Conservation (phyloP, 1,140 invertebrate genomes). For the Mercenaria mercenaria region DNA sequence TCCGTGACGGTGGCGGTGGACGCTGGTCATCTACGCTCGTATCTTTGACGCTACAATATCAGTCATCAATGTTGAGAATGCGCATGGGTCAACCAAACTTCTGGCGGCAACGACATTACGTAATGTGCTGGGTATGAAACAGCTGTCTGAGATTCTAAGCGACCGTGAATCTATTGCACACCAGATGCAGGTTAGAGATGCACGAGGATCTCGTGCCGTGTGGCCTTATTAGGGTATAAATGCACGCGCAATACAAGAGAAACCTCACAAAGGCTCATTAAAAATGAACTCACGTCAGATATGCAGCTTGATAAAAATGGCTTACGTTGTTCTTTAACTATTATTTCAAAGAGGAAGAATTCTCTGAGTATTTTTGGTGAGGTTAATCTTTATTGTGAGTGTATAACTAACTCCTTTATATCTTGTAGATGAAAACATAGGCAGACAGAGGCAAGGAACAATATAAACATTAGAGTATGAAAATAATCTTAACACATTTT, state of each 20-base stretch:
- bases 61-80: conserved; percentile 98
- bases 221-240: too few relatives aligned
- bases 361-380: too few relatives aligned
- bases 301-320: too few relatives aligned
- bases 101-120: conserved; percentile 88
- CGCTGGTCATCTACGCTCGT: conserved; percentile 95
- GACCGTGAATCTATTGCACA: conserved; percentile 96
- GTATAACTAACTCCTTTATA: background rate
- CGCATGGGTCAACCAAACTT: conserved; percentile 89
- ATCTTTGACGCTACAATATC: conserved; percentile 98
- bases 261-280: background rate
- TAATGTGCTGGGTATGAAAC: conserved; percentile 96
- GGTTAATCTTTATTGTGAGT: background rate
- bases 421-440: background rate
- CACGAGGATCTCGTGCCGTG: background rate
- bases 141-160: conserved; percentile 94
- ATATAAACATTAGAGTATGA: background rate
- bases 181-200: conserved; percentile 90
- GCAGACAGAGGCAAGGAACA: background rate
- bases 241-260: background rate
- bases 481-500: too few relatives aligned
- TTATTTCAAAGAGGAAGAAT: too few relatives aligned
- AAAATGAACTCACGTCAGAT: too few relatives aligned
- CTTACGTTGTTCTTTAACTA: too few relatives aligned
- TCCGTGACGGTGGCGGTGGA: conserved; percentile 97